phyloP scores from a whole-genome alignment of 2,888 invertebrate genomes.

The Drosophila stalkeri region DNA sequence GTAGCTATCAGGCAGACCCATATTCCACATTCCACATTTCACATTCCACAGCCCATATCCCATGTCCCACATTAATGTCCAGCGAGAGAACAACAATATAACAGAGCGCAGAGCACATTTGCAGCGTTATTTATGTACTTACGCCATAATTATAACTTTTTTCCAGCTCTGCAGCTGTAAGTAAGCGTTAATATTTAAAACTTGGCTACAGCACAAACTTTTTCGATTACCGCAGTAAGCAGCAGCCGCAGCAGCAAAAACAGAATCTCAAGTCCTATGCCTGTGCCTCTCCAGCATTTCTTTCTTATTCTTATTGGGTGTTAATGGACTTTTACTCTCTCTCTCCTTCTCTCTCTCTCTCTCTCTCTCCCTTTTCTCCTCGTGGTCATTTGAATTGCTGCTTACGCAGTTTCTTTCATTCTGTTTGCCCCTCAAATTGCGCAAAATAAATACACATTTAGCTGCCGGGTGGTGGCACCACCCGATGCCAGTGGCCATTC shows the following conservation, averaged over 20 bases:
- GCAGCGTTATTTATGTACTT: conserved; percentile 75
- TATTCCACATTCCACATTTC: too few species aligned
- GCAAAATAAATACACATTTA: conserved; percentile 81
- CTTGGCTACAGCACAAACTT: conserved; percentile 71
- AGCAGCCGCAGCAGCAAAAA: conserved; percentile 25
- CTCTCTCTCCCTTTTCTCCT: background rate
- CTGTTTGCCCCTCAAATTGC: conserved; percentile 57
- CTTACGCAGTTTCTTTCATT: conserved; percentile 51
- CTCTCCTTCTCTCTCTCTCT: conserved; percentile 2
- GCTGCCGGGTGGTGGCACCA: conserved; percentile 24
- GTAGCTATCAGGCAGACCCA: background rate
- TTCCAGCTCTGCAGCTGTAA: conserved; percentile 66
- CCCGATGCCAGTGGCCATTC: conserved; percentile 58
- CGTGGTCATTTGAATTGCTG: conserved; percentile 79
- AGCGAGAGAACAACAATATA: background rate
- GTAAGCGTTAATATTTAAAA: conserved; percentile 81
- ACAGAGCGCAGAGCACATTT: conserved; percentile 55
- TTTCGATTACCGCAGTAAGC: conserved; percentile 73
- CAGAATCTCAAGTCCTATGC: conserved; percentile 31
- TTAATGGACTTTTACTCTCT: conserved; percentile 68
- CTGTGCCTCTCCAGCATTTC: conserved; percentile 36
- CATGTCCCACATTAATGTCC: conserved; percentile 5
- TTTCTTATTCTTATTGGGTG: conserved; percentile 79
- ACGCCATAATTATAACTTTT: conserved; percentile 76
- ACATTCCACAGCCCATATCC: background rate